Percentiles rank a stretch among this genome's conserved stretches.
Evolutionary conservation across 2,113 vertebrate genomes (phyloP).

Genomic region (Zosterops pallidus): DNA sequence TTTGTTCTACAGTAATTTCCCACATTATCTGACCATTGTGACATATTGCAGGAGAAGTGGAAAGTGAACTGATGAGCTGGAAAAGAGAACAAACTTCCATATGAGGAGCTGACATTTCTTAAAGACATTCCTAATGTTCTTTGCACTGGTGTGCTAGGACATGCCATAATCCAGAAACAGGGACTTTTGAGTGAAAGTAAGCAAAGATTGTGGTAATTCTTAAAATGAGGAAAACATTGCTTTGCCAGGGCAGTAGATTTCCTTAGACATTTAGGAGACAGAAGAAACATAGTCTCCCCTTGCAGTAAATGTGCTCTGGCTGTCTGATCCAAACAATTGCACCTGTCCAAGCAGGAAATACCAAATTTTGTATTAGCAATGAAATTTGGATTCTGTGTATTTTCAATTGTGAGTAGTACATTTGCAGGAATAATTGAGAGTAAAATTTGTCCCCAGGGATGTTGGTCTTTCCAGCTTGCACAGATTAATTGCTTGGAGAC

Average conservation of each 20-base stretch:
- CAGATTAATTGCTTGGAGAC: neutral
- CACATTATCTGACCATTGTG: neutral
- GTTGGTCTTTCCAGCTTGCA: neutral
- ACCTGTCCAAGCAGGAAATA: neutral
- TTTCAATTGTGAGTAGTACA: neutral
- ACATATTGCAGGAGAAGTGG: neutral
- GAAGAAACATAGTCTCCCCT: neutral
- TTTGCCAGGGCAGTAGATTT: neutral
- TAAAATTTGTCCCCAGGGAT: neutral
- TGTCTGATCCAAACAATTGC: neutral
- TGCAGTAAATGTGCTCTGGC: neutral
- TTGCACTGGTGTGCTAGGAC: neutral
- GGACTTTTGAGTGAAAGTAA: neutral
- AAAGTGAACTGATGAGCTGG: neutral
- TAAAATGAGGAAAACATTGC: neutral
- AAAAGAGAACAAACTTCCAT: neutral
- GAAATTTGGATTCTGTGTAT: neutral
- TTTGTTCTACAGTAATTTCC: neutral
- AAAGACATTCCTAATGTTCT: neutral
- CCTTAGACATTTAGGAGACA: neutral
- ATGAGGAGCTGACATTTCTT: neutral
- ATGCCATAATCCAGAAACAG: neutral
- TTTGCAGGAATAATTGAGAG: slow-evolving; percentile 9
- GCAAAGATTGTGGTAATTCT: neutral
- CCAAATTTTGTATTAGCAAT: neutral